Base-by-base conservation (phyloP, 92 coral and sea anemone species). In the Epizoanthus illoricatus region DNA sequence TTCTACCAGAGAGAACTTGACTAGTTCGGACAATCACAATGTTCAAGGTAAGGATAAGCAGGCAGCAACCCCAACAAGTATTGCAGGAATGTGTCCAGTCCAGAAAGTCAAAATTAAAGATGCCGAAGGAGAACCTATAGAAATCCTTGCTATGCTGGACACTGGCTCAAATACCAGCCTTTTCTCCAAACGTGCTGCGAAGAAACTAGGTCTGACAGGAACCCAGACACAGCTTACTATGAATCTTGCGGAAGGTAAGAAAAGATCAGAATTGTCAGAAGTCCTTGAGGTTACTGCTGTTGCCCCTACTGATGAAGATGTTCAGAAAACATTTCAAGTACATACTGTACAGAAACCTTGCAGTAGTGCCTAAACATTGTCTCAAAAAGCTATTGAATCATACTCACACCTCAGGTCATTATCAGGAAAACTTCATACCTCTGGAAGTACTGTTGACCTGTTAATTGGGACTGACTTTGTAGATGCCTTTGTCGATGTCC, bases 281-380 rank as follows among this genome's bases (percentile, higher is more conserved):
- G 52, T 86, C 36, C 39, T 91, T 1, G 74, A 89, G 40, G 74
- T 91, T 60, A 86, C 85, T 62, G 84, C 72, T 20, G 78, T 74
- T n/a, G 73, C 94, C 41, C 89, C 84, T 18, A 56, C 43, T 9
- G 92, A 91, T 28, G 83, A 88, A 76, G 83, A 79, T 54, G 81
- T 86, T 18, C 21, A 56, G 81, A 88, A 91, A 81, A 69, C 74
- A 5, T 75, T 85, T 9, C 74, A 70, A 19, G 92, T 88, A 47
- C 87, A 91, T 57, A 91, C 95, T 8, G 92, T 89, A 17, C 72
- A 85, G 74, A 91, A 81, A 73, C 90, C 95, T 15, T 91, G 92
- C 76, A 91, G 84, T 75, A 65, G 71, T 56, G 92, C 86, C 52
- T 89, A 76, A 72, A 88, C 90, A 8, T 55, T 86, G 12, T 86